A percentile compares a stretch with the other conserved stretches of the same genome.
Evolutionary conservation across 2,888 invertebrate species (phyloP).

Genomic region (Drosophila ustulata): DNA sequence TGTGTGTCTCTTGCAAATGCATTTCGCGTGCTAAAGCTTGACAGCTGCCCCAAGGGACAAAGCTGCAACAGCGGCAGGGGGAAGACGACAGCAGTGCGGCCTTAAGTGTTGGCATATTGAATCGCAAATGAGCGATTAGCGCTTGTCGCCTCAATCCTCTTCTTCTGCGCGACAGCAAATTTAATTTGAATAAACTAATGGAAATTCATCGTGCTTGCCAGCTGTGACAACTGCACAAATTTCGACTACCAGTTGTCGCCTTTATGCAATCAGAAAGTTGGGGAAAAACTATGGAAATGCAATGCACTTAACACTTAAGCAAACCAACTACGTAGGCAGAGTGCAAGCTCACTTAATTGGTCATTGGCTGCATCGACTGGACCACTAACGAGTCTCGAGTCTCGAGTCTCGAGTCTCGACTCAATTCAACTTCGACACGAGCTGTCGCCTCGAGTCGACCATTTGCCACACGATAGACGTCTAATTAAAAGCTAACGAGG

Average conservation of each 20-base stretch:
- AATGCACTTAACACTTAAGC: slow-evolving; percentile 19
- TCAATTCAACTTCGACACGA: neutral
- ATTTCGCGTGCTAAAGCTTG: slow-evolving; percentile 35
- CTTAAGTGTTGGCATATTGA: slow-evolving; percentile 53
- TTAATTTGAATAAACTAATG: slow-evolving; percentile 59
- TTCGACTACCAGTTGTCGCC: slow-evolving; percentile 10
- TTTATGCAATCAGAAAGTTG: slow-evolving; percentile 1
- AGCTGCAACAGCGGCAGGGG: neutral
- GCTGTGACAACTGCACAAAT: slow-evolving; percentile 15
- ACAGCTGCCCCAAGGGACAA: slow-evolving; percentile 21
- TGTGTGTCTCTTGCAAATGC: slow-evolving; percentile 21
- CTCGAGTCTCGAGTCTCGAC: slow-evolving; percentile 3
- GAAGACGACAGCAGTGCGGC: neutral
- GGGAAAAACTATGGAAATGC: no score
- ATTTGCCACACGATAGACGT: slow-evolving; percentile 35
- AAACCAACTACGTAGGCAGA: slow-evolving; percentile 4
- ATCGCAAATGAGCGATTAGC: slow-evolving; percentile 70
- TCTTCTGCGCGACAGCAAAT: slow-evolving; percentile 44
- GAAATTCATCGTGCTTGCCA: slow-evolving; percentile 23
- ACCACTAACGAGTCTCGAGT: slow-evolving; percentile 48
- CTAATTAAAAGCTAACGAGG: slow-evolving; percentile 64
- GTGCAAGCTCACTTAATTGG: slow-evolving; percentile 39
- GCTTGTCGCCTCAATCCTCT: slow-evolving; percentile 41
- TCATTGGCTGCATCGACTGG: slow-evolving; percentile 4
- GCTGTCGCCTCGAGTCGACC: slow-evolving; percentile 10